Evolutionary conservation across 2,113 vertebrate species (phyloP).

Genomic region (Crypturellus undulatus): DNA sequence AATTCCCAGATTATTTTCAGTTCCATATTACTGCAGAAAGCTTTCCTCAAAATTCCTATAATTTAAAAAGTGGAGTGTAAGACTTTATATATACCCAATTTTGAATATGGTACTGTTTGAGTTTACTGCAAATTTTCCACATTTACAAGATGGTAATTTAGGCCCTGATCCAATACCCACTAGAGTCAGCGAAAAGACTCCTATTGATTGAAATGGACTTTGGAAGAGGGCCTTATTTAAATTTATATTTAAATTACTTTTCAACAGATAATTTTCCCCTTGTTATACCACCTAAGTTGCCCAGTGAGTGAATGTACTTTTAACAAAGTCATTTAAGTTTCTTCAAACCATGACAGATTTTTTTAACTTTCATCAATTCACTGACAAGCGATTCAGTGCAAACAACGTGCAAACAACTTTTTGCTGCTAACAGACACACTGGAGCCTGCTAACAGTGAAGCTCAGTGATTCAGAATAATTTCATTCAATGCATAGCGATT

Average conservation of each 20-base stretch:
- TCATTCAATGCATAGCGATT: background rate
- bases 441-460: background rate
- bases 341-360: background rate
- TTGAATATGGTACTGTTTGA: conserved; percentile 51
- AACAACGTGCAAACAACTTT: conserved; percentile 24
- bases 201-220: conserved; percentile 42
- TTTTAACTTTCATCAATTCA: conserved; percentile 20
- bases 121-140: conserved; percentile 51
- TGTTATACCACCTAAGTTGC: conserved; percentile 30
- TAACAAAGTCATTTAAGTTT: conserved; percentile 54
- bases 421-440: background rate
- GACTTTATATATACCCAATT: background rate
- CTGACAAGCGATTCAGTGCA: conserved; percentile 11
- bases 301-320: background rate
- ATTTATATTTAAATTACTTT: too few relatives aligned
- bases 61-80: conserved; percentile 60
- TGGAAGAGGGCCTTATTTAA: conserved; percentile 56
- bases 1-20: conserved; percentile 58
- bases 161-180: conserved; percentile 60
- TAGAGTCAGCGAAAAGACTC: conserved; percentile 63
- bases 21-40: conserved; percentile 22
- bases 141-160: conserved; percentile 69
- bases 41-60: conserved; percentile 59
- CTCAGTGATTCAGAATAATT: background rate
- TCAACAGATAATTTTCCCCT: conserved; percentile 63